These are phyloP conservation scores for Aurelia sp. DNA, from an alignment of 30 jellyfish, hydroid and myxozoan genomes.

Conservation along the genomic window DNA sequence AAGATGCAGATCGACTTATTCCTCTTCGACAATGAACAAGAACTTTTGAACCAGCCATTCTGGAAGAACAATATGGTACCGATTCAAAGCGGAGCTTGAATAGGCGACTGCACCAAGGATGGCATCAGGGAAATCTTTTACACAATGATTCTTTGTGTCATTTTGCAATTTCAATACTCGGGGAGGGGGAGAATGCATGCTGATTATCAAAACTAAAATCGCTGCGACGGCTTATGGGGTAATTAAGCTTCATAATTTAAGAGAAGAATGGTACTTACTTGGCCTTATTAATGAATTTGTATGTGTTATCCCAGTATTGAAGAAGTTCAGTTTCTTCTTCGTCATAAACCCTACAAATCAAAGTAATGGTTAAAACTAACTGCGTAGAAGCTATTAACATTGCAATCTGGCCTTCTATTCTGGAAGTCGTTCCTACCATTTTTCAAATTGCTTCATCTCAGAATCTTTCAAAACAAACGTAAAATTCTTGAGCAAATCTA, in stretches of 20 bases:
- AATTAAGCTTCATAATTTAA: no score
- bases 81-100: no score
- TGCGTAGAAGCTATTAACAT: background rate
- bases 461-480: no score
- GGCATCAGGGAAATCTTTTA: no score
- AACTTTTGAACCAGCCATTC: constrained; percentile 84
- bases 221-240: no score
- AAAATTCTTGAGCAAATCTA: no score
- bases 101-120: no score
- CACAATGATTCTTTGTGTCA: no score
- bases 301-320: constrained; percentile 90
- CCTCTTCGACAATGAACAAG: constrained; percentile 93
- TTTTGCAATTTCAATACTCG: no score
- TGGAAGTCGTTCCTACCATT: background rate
- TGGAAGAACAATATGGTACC: background rate
- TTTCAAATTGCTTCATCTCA: background rate
- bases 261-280: constrained; percentile 23
- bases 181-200: no score
- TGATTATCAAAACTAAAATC: no score
- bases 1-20: constrained; percentile 91
- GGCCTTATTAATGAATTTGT: constrained; percentile 80
- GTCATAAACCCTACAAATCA: constrained; percentile 65
- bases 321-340: constrained; percentile 82
- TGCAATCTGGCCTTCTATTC: background rate
- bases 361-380: background rate